Evolutionary conservation across 1,140 invertebrate genomes (phyloP).

Genomic region (Drosophila willistoni): DNA sequence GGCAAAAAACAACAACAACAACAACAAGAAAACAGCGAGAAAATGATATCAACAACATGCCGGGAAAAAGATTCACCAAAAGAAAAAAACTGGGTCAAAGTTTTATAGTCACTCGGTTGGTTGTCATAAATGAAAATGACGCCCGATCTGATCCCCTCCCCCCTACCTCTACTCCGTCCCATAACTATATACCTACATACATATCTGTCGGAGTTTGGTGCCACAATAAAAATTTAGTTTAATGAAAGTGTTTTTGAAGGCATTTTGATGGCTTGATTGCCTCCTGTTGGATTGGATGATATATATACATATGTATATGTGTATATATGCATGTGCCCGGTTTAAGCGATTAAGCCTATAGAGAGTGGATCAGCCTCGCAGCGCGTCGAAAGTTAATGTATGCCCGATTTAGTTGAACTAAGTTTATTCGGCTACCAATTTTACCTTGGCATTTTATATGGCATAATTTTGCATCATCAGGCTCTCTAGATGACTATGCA

Average conservation of each 20-base stretch:
- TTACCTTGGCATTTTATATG: slow-evolving; percentile 72
- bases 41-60: slow-evolving; percentile 41
- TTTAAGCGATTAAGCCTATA: slow-evolving; percentile 26
- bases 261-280: slow-evolving; percentile 76
- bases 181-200: not conserved
- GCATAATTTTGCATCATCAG: slow-evolving; percentile 64
- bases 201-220: slow-evolving; percentile 40
- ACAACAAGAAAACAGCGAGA: not conserved
- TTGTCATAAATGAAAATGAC: slow-evolving; percentile 71
- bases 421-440: slow-evolving; percentile 31
- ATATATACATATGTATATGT: slow-evolving; percentile 24
- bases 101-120: slow-evolving; percentile 62
- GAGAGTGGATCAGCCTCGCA: slow-evolving; percentile 41
- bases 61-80: not conserved
- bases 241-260: slow-evolving; percentile 76
- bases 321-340: not conserved
- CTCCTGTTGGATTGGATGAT: slow-evolving; percentile 60
- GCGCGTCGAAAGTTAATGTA: slow-evolving; percentile 52
- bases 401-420: slow-evolving; percentile 37
- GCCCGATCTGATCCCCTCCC: slow-evolving; percentile 16
- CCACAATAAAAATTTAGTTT: slow-evolving; percentile 78
- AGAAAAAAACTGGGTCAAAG: slow-evolving; percentile 69
- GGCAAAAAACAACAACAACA: slow-evolving; percentile 34
- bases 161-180: not conserved
- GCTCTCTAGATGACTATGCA: slow-evolving; percentile 23